Evolutionary conservation across 2,113 vertebrate species (phyloP).

Genomic region (Coryphaenoides rupestris): DNA sequence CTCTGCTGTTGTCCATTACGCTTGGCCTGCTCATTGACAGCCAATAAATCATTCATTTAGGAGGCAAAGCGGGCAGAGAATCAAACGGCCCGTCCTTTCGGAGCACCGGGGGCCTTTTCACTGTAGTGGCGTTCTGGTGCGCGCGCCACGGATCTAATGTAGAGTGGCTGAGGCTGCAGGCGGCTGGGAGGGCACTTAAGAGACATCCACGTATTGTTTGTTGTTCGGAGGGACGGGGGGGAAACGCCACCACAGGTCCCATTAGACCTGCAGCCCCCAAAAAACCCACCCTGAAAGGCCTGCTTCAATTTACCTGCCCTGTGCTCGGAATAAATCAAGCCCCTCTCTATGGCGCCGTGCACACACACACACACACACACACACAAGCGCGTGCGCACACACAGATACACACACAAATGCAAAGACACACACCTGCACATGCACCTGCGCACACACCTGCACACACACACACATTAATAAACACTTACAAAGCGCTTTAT

Average conservation of each 20-base stretch:
- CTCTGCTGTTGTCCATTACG: slow-evolving; percentile 74
- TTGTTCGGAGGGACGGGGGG: slow-evolving; percentile 73
- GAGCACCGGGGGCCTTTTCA: slow-evolving; percentile 67
- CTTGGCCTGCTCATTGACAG: slow-evolving; percentile 74
- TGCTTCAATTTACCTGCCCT: slow-evolving; percentile 74
- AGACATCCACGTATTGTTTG: slow-evolving; percentile 70
- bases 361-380: neutral
- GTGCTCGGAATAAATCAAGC: slow-evolving; percentile 80
- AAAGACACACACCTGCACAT: neutral
- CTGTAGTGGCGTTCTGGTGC: slow-evolving; percentile 68
- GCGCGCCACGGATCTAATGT: slow-evolving; percentile 77
- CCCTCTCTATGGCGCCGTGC: slow-evolving; percentile 19
- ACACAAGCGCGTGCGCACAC: slow-evolving; percentile 4
- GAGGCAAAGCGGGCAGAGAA: slow-evolving; percentile 75
- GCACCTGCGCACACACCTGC: neutral
- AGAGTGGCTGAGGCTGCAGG: slow-evolving; percentile 67
- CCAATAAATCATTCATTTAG: slow-evolving; percentile 80
- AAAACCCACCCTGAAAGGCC: slow-evolving; percentile 79
- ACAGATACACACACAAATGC: slow-evolving; percentile 19
- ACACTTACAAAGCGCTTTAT: slow-evolving; percentile 66
- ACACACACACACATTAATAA: slow-evolving; percentile 41
- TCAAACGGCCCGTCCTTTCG: slow-evolving; percentile 74
- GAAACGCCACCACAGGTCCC: slow-evolving; percentile 73
- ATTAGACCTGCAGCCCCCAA: slow-evolving; percentile 78
- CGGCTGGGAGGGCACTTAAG: slow-evolving; percentile 73